Base-by-base conservation (phyloP, 2,888 invertebrate species). In the Drosophila mimica region DNA sequence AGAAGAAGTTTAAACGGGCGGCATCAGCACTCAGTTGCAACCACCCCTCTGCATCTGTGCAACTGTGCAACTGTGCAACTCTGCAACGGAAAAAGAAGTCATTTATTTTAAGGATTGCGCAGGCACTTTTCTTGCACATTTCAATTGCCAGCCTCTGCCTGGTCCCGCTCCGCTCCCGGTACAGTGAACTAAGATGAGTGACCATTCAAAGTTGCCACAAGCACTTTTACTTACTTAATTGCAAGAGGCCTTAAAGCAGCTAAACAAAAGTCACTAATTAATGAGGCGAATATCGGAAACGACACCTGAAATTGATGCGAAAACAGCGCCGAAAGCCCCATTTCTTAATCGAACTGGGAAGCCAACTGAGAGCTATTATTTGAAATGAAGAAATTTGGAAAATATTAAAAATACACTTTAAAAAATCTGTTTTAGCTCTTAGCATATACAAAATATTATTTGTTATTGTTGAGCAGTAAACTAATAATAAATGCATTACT, bases 11-110 rank as follows among this genome's bases (percentile, higher is more conserved):
- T 48, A 66, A 36, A 53, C 30, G 33, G 51, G 33, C 60, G 54
- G 61, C 53, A 33, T 54, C 54, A 60, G 60, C 33, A 56, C 61
- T 68, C 68, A 62, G 38, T 74, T 69, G 48, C 38, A 73, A 36
- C 25, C 33, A 33, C 31, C 59, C 17, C n/a, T 11, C 28, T 36
- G 25, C 25, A 25, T 20, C 54, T 48, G 38, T 28, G 33, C 31
- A 76, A 70, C 89, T 38, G 38, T 38, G 89, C 89, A 89, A 89
- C 25, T 25, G 25, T 36, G 74, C n/a, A 59, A 70, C 88, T 15
- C 7, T 46, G 88, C n/a, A 78, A 71, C 90, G 83, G 83, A 84
- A 84, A 76, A 74, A 88, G 90, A 84, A 84, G 90, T 85, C 80
- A 88, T 84, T 90, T 84, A 90, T 88, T 82, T 84, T 85, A 79